These are phyloP conservation scores for Brachyhypopomus gauderio DNA, from an alignment of 2,113 vertebrate genomes.

Conservation along the genomic window DNA sequence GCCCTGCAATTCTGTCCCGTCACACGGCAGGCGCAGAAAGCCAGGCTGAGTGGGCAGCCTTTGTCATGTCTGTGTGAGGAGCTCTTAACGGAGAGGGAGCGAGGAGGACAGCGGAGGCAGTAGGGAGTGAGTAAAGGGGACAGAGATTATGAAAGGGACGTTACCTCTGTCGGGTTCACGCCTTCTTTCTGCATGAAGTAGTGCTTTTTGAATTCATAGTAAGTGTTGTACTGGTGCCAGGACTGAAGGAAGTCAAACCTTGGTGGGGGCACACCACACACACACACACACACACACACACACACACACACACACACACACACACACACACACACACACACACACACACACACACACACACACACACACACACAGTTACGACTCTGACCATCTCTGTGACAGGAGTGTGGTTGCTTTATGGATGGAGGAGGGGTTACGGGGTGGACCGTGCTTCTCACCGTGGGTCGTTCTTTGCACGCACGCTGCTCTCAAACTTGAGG, in stretches of 20 bases:
- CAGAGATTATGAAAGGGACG: not conserved
- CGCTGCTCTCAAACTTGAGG: conserved; percentile 93
- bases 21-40: no score
- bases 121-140: not conserved
- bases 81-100: not conserved
- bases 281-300: not conserved
- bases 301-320: conserved; percentile 24
- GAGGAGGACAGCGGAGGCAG: not conserved
- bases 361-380: no score
- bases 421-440: not conserved
- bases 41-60: no score
- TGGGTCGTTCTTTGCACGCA: conserved; percentile 94
- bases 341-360: not conserved
- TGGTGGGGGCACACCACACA: conserved; percentile 19
- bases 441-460: conserved; percentile 78
- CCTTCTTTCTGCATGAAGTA: conserved; percentile 96
- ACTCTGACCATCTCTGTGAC: no score
- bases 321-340: not conserved
- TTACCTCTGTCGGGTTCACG: conserved; percentile 67
- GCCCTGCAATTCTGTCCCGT: no score
- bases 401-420: no score
- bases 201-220: conserved; percentile 98
- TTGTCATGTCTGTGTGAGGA: no score
- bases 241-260: conserved; percentile 97
- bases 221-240: conserved; percentile 94